Conservation (phyloP, 2,888 invertebrate species). For the Tiphia femorata region DNA sequence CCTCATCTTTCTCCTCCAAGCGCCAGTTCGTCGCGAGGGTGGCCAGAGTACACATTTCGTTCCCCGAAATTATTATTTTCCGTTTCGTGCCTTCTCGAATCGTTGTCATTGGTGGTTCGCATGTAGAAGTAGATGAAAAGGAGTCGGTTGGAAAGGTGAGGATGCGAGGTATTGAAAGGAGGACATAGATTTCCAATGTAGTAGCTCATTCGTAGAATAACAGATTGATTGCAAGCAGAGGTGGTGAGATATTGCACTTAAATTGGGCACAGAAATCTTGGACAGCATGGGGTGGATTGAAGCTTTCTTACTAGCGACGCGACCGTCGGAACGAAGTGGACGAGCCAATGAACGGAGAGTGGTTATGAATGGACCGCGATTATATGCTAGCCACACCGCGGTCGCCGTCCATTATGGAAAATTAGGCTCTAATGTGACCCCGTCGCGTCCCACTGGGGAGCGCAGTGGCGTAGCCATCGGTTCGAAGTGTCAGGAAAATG, state of each 20-base stretch:
- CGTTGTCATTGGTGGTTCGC: no score
- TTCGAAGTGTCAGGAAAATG: no score
- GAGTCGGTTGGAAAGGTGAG: no score
- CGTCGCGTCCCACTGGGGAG: slow-evolving; percentile 29
- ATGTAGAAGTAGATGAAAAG: no score
- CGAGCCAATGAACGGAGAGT: slow-evolving; percentile 10
- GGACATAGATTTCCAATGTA: no score
- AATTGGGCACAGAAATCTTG: slow-evolving; percentile 36
- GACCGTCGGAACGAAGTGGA: not conserved
- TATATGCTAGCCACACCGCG: slow-evolving; percentile 44
- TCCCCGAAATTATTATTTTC: slow-evolving; percentile 41
- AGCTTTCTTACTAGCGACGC: slow-evolving; percentile 17
- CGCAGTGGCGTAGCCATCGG: slow-evolving; percentile 43
- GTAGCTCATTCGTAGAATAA: no score
- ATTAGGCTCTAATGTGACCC: slow-evolving; percentile 54
- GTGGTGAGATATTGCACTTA: slow-evolving; percentile 18
- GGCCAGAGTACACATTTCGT: slow-evolving; percentile 24
- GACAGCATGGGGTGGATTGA: slow-evolving; percentile 20
- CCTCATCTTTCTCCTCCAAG: not conserved
- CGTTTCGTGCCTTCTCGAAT: no score
- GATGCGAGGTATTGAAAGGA: no score
- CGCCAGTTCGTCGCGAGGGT: not conserved
- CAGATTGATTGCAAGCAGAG: slow-evolving; percentile 3
- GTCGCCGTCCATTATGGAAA: slow-evolving; percentile 59
- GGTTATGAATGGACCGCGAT: slow-evolving; percentile 58